Base-by-base conservation (phyloP, 2,113 vertebrate genomes). In the Scortum barcoo region DNA sequence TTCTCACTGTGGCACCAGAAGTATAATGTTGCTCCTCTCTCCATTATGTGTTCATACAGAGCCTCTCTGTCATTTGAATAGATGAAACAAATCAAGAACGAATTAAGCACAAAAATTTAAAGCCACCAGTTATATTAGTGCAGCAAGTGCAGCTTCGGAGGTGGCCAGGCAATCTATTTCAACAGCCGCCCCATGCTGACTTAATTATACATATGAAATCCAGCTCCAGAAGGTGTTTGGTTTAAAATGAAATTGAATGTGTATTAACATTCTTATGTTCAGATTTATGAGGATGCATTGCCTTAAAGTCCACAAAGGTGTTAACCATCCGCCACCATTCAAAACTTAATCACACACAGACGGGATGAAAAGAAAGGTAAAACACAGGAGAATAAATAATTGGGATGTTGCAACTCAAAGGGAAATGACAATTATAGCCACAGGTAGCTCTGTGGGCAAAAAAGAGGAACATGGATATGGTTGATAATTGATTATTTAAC, bases 371-470 rank as follows among this genome's bases (percentile, higher is more conserved):
- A 62, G 76, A 75, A 73, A 85, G 74, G 73, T 50, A 48, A 73
- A 48, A 65, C 19, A 58, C 36, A 48, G 54, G 54, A 56, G 46
- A 69, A 51, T 69, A 68, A 46, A 38, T 28, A 1, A 54, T 54
- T 9, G 10, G 24, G 53, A 20, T 67, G 67, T 30, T 54, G 65
- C 33, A 65, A 51, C 13, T 81, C 51, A 57, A 70, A 75, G 69
- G 42, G 36, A 66, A 82, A 78, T 76, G 58, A 72, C 75, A 76
- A 84, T 76, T 78, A 70, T 36, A 85, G 46, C 81, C 60, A 70
- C 60, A 78, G 71, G 76, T 48, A 85, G 77, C 66, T 76, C 69
- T 53, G 38, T 56, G 56, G 57, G 69, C 72, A 65, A 73, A 67
- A 80, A 65, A 76, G 60, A 72, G 46, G 30, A 65, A 66, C 58